phyloP scores from a whole-genome alignment of 1,140 invertebrate species.

The Scaptodrosophila lebanonensis region DNA sequence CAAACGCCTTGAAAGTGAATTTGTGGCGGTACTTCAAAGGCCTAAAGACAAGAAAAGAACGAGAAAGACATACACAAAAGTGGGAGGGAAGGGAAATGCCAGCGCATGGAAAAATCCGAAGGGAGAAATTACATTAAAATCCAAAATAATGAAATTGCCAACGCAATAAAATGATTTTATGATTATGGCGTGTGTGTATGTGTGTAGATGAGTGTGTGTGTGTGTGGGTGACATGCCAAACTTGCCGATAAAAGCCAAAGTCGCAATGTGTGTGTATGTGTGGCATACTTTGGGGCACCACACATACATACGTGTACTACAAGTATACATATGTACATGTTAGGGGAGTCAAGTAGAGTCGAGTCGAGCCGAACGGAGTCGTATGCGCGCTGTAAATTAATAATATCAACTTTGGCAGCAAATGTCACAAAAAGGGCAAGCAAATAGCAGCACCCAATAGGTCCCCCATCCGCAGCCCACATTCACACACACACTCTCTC shows the following conservation, averaged over 20 bases:
- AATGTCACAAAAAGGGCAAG: slow-evolving; percentile 54
- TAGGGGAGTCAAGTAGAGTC: no score
- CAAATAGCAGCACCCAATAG: slow-evolving; percentile 13
- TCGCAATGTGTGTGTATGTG: slow-evolving; percentile 39
- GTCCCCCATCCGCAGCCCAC: background rate
- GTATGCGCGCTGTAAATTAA: slow-evolving; percentile 51
- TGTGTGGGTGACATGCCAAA: slow-evolving; percentile 5
- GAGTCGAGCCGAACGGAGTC: no score
- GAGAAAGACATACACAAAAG: no score
- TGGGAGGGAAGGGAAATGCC: slow-evolving; percentile 13
- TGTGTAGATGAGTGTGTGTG: slow-evolving; percentile 6
- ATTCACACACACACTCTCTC: background rate
- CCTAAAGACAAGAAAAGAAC: no score
- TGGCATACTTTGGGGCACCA: slow-evolving; percentile 16
- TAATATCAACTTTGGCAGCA: slow-evolving; percentile 61
- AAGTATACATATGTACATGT: background rate
- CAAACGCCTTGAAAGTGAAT: slow-evolving; percentile 10
- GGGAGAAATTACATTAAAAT: slow-evolving; percentile 58
- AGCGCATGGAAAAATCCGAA: slow-evolving; percentile 14
- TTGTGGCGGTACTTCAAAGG: background rate
- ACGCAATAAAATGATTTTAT: slow-evolving; percentile 60
- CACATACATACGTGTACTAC: background rate
- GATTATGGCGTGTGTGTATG: slow-evolving; percentile 41
- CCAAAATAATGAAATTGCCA: slow-evolving; percentile 59
- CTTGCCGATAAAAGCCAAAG: slow-evolving; percentile 33